Percentiles rank a stretch among this genome's conserved stretches.
phyloP scores from a whole-genome alignment of 2,113 vertebrate species.

The Lamprologus speciosus region DNA sequence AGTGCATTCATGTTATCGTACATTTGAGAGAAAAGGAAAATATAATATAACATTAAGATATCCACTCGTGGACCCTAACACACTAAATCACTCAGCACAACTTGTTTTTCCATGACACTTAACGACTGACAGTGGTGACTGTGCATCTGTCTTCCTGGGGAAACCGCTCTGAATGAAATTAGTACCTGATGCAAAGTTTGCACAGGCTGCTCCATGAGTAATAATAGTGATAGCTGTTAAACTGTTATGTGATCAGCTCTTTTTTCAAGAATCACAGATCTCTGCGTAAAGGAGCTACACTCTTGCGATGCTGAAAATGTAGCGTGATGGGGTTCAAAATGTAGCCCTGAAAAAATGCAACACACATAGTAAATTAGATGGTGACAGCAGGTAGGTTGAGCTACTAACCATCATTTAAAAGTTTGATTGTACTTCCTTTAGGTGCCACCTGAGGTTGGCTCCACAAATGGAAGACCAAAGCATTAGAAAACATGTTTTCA shows the following conservation, averaged over 20 bases:
- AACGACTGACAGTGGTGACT: not conserved
- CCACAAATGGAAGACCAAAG: not conserved
- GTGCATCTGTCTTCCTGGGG: not conserved
- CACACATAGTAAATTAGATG: not conserved
- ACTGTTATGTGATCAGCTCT: not conserved
- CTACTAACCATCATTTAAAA: not conserved
- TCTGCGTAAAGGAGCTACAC: not conserved
- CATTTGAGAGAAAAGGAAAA: not conserved
- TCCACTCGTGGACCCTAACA: not conserved
- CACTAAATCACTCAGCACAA: not conserved
- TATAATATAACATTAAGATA: not conserved
- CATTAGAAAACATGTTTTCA: not conserved
- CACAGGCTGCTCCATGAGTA: not conserved
- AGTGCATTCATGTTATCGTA: not conserved
- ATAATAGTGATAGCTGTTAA: not conserved
- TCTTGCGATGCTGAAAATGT: not conserved
- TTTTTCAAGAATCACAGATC: not conserved
- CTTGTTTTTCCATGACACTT: conserved; percentile 20
- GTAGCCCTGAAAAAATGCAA: not conserved
- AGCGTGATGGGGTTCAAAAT: not conserved
- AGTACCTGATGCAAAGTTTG: not conserved
- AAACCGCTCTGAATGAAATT: not conserved
- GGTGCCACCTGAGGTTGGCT: not conserved
- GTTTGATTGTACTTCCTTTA: not conserved
- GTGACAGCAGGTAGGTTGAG: not conserved